Evolutionary conservation across 1,140 invertebrate species (phyloP).

Genomic region (Conus betulinus): DNA sequence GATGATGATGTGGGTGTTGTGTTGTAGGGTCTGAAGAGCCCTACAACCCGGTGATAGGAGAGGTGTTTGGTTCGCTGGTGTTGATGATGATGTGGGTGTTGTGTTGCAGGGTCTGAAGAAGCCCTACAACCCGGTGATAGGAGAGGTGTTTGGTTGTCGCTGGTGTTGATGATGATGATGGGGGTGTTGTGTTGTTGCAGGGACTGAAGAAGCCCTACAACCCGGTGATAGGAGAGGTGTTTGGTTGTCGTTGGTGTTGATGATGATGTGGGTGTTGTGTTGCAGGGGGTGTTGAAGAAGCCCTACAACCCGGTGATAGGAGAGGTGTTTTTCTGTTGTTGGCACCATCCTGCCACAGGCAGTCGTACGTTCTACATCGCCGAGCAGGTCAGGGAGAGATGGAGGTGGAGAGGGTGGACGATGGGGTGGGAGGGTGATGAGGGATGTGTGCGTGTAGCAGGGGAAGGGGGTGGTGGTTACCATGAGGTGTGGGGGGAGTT

Average conservation of each 20-base stretch:
- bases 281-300: slow-evolving; percentile 86
- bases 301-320: slow-evolving; percentile 96
- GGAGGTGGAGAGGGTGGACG: neutral
- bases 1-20: neutral
- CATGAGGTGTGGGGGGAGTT: neutral
- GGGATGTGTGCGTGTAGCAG: neutral
- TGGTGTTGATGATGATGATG: no score
- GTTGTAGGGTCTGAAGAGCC: slow-evolving; percentile 85
- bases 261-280: neutral
- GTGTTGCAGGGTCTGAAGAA: slow-evolving; percentile 84
- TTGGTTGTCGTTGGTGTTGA: neutral
- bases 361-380: slow-evolving; percentile 94
- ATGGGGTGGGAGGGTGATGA: no score
- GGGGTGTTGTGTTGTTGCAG: slow-evolving; percentile 31
- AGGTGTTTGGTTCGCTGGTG: neutral
- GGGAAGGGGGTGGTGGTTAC: neutral
- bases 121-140: slow-evolving; percentile 95
- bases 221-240: neutral
- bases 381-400: slow-evolving; percentile 84
- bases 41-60: slow-evolving; percentile 96
- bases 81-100: neutral
- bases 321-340: slow-evolving; percentile 93
- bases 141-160: slow-evolving; percentile 84
- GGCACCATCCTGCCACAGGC: slow-evolving; percentile 86
- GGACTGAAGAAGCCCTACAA: neutral